Base-by-base conservation (phyloP, 2,113 vertebrate genomes). In the Phrynosoma platyrhinos region DNA sequence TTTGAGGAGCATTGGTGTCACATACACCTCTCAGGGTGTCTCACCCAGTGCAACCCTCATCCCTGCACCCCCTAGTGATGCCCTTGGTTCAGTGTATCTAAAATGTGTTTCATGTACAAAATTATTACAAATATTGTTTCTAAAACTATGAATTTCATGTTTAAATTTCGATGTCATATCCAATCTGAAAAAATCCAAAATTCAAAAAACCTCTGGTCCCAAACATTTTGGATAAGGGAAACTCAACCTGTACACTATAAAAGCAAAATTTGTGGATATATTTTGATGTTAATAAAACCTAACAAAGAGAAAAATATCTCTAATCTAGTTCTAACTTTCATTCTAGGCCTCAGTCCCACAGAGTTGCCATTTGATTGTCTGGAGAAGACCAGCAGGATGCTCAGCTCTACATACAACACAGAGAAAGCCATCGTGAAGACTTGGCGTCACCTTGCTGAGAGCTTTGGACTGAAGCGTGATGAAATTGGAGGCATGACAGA, bases 401-500 rank as follows among this genome's bases (percentile, higher is more conserved):
- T 99, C 86, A 99, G 99, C 93, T 97, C 99, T 0, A 99, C 99
- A 0, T 99, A 99, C 96, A 99, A 98, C 96, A 98, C 98, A 0
- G 98, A 99, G 87, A 98, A 99, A 78, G 99, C 99, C 0, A 97
- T 99, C 20, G 99, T 99, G 87, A 99, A 99, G 91, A 99, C 99
- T 0, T 99, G 99, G 99, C 97, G 99, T n/a, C 99, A 99, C 94
- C 98, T 99, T 0, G 99, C 98, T 0, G 99, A 99, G 95, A 99
- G 99, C 93, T 99, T 99, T 16, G 99, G 99, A 9, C 95, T 99
- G 87, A 99, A 99, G 94, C 94, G 98, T 1, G 99, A 99, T 0
- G 99, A 99, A 97, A 99, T 99, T 0, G 98, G 99, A 0, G 99
- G 98, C 21, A 99, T 99, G 99, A 99, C 98, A 0, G 98, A 99